Percentiles rank a stretch among this genome's conserved stretches.
phyloP scores from a whole-genome alignment of 2,888 invertebrate genomes.

The Apomyelois bistriatella region DNA sequence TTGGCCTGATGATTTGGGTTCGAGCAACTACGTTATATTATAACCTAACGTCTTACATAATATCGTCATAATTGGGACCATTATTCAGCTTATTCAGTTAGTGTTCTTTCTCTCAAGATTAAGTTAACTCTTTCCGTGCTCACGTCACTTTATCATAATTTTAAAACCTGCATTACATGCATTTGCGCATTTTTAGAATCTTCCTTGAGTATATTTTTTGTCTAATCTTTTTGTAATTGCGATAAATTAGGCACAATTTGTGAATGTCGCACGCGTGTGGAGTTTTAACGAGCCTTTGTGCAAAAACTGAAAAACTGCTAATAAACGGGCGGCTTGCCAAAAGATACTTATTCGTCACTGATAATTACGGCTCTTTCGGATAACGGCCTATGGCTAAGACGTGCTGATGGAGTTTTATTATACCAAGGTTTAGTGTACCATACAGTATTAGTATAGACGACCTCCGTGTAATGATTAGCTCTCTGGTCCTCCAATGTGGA shows the following conservation, averaged over 20 bases:
- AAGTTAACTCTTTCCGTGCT: constrained; percentile 8
- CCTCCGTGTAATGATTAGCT: too few relatives aligned
- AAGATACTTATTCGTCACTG: constrained; percentile 26
- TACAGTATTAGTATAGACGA: too few relatives aligned
- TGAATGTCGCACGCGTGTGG: constrained; percentile 26
- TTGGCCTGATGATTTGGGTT: constrained; percentile 25
- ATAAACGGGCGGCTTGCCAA: constrained; percentile 36
- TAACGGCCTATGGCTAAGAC: too few relatives aligned
- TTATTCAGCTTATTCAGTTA: constrained; percentile 24
- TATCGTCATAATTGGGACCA: constrained; percentile 29
- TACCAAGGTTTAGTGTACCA: too few relatives aligned
- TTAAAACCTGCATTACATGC: neutral
- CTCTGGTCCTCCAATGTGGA: too few relatives aligned
- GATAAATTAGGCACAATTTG: constrained; percentile 28
- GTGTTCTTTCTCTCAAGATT: constrained; percentile 14
- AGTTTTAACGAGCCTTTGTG: constrained; percentile 32
- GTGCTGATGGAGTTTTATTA: too few relatives aligned
- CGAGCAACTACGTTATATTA: constrained; percentile 18
- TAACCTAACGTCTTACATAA: constrained; percentile 24
- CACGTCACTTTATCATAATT: neutral
- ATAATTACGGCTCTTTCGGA: constrained; percentile 29
- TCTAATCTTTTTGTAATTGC: constrained; percentile 28
- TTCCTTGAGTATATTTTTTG: constrained; percentile 16
- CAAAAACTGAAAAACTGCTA: constrained; percentile 29
- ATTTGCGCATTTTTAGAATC: neutral